Conservation (phyloP, 2,797 vertebrate species). For the Mormyrus proboscirostris region DNA sequence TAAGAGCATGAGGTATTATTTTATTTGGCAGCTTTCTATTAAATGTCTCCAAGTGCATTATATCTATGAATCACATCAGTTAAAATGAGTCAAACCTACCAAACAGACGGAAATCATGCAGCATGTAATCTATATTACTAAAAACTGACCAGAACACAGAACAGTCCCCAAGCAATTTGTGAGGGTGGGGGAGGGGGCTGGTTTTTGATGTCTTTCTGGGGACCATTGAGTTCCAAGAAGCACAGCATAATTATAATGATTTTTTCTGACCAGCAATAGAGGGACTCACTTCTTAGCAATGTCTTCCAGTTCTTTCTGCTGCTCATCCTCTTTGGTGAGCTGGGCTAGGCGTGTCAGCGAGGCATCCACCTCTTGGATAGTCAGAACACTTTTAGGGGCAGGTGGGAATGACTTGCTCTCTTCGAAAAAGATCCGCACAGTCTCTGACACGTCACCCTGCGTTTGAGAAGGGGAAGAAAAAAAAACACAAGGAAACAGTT, state of each 20-base stretch:
- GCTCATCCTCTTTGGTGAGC: slow-evolving; percentile 93
- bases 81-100: neutral
- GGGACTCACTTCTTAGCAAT: slow-evolving; percentile 74
- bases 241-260: neutral
- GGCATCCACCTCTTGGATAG: slow-evolving; percentile 89
- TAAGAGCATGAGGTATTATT: neutral
- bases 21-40: neutral
- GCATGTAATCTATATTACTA: neutral
- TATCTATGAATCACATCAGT: neutral
- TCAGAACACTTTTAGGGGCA: slow-evolving; percentile 83
- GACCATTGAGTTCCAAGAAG: neutral
- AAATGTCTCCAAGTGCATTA: neutral
- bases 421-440: slow-evolving; percentile 89
- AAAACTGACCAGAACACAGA: neutral
- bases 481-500: neutral
- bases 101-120: neutral
- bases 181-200: neutral
- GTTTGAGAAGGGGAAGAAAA: slow-evolving; percentile 27
- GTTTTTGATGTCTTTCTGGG: neutral
- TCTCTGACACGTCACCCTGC: slow-evolving; percentile 95
- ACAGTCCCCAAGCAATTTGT: neutral
- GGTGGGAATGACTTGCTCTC: slow-evolving; percentile 81
- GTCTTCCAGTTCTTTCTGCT: slow-evolving; percentile 80
- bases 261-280: neutral
- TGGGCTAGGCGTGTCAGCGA: slow-evolving; percentile 76